Conservation (phyloP, 2,888 invertebrate genomes). For the Xestobium rufovillosum region DNA sequence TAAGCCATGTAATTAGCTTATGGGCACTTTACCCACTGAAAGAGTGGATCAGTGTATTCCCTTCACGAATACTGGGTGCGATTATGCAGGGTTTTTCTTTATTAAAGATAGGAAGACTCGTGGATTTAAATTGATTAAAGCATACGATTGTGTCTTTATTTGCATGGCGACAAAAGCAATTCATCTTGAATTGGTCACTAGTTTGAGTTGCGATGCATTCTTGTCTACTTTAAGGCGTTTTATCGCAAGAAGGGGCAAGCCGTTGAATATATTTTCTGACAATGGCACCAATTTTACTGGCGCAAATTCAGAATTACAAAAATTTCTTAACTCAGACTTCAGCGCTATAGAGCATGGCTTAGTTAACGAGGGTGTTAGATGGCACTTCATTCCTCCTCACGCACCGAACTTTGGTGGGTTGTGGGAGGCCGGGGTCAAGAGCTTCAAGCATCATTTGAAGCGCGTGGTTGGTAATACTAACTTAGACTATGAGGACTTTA, state of each 20-base stretch:
- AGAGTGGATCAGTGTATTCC: constrained; percentile 20
- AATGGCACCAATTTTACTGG: no score
- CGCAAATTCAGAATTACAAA: no score
- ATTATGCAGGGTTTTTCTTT: constrained; percentile 26
- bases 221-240: constrained; percentile 22
- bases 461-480: constrained; percentile 12
- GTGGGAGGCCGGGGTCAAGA: no score
- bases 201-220: constrained; percentile 17
- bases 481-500: no score
- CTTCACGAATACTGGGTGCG: constrained; percentile 25
- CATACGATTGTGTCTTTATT: constrained; percentile 24
- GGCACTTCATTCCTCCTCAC: no score
- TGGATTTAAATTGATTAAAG: no score
- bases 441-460: constrained; percentile 16
- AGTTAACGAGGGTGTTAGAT: no score
- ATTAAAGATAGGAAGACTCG: constrained; percentile 24
- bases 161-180: constrained; percentile 23
- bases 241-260: constrained; percentile 20
- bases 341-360: no score
- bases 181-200: no score
- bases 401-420: no score
- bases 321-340: no score
- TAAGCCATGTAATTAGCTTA: constrained; percentile 17
- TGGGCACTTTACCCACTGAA: constrained; percentile 25
- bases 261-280: constrained; percentile 19